Evolutionary conservation across 2,797 vertebrate species (phyloP), one percentile per base, ranked within the genome.

Genomic region (Podarcis lilfordi): DNA sequence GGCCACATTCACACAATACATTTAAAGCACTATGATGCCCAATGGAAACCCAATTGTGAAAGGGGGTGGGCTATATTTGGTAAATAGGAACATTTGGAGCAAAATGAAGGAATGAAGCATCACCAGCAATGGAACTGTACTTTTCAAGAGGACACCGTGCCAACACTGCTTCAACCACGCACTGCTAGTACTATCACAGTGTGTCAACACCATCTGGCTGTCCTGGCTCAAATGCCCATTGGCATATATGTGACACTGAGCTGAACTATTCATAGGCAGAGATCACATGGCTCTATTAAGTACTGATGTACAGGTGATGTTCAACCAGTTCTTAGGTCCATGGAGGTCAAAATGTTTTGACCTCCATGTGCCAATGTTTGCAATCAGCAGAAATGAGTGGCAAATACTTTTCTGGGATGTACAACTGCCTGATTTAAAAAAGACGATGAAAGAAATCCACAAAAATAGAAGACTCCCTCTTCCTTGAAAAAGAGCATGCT

Each of bases 161-260:
- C 86, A 83, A 68, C 19, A 25, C 32, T 27, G 40, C 61, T 88
- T 2, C 69, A 61, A 45, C 55, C n/a, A 66, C 40, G 29, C 55
- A 68, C 25, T 77, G 61, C 72, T 82, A 77, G 15, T 68, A 82
- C 7, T 59, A 9, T 81, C 37, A 64, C 29, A 50, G 8, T 45
- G 37, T 74, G 86, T 61, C 59, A 82, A 25, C 75, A 23, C 86
- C 80, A 83, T 88, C 80, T 88, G 86, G n/a, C 29, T 15, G 40
- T 77, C 21, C 27, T 88, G 86, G 86, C 72, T 77, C 29, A 82
- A 45, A 66, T 88, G 72, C 43, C 72, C 80, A 45, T 76, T 82
- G 68, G n/a, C 29, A 45, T 61, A 77, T 82, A 76, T 29, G 35
- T 37, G 21, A 55, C n/a, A 68, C 37, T 50, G n/a, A 82, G 55